Percentiles rank a stretch among this genome's conserved stretches.
Evolutionary conservation across 2,888 invertebrate species (phyloP).

Genomic region (Polia nebulosa): DNA sequence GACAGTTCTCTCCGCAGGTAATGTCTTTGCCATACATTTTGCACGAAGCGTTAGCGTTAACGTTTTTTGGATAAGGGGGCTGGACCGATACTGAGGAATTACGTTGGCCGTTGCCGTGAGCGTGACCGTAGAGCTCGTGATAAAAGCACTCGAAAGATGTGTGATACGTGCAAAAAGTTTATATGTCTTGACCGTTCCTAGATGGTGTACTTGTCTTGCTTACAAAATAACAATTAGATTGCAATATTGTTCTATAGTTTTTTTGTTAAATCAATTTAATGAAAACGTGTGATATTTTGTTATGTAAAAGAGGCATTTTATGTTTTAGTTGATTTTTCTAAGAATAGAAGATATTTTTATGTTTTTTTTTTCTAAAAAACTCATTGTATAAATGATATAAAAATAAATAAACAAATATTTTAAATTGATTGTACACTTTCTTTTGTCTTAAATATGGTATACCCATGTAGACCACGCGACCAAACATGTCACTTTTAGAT

Average conservation of each 20-base stretch:
- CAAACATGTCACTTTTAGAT: not conserved
- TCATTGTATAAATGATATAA: not conserved
- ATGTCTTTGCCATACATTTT: no score
- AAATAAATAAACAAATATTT: not conserved
- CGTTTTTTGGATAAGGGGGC: no score
- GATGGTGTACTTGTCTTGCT: not conserved
- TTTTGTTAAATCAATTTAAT: not conserved
- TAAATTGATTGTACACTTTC: not conserved
- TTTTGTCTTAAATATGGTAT: not conserved
- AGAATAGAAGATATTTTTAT: not conserved
- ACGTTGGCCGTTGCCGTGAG: not conserved
- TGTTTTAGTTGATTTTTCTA: not conserved
- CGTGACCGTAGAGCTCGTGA: not conserved
- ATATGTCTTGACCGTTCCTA: not conserved
- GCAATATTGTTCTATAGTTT: not conserved
- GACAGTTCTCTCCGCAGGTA: no score
- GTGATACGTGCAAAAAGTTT: not conserved
- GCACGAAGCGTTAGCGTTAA: no score
- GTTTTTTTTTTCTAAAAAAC: not conserved
- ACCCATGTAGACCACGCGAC: not conserved
- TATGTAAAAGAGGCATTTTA: not conserved
- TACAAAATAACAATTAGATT: not conserved
- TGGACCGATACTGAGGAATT: no score
- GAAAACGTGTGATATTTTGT: not conserved
- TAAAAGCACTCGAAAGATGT: not conserved